phyloP scores from a whole-genome alignment of 2,888 invertebrate genomes.

The Microctonus aethiopoides region DNA sequence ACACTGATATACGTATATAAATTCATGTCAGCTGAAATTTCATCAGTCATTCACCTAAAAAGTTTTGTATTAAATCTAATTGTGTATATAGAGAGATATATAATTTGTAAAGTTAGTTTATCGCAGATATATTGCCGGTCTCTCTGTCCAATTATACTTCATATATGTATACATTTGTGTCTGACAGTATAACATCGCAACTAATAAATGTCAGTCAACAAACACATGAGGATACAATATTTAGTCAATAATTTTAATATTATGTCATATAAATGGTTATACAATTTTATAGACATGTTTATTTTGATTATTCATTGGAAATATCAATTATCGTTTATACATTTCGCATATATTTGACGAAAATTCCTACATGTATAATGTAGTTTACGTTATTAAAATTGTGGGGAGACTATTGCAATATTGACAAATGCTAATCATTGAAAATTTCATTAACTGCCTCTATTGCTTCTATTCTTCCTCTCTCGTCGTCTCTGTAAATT shows the following conservation, averaged over 20 bases:
- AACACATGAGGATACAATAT: neutral
- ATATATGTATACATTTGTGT: neutral
- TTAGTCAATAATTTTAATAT: neutral
- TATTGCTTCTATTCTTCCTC: neutral
- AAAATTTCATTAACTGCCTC: conserved; percentile 19
- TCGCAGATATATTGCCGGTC: neutral
- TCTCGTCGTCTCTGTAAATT: neutral
- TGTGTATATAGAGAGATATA: neutral
- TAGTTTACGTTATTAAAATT: neutral
- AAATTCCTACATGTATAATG: neutral
- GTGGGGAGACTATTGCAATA: conserved; percentile 21
- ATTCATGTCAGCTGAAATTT: neutral
- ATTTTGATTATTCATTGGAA: neutral
- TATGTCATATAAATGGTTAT: neutral
- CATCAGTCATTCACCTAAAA: neutral
- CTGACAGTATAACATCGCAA: neutral
- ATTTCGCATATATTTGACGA: neutral
- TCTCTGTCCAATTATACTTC: neutral
- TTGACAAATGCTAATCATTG: conserved; percentile 37
- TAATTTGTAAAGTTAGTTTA: neutral
- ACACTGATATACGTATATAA: no score
- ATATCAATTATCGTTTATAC: neutral
- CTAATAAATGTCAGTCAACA: neutral
- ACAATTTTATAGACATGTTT: neutral
- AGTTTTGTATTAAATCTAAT: neutral